A percentile compares a stretch with the other conserved stretches of the same genome.
Evolutionary conservation across 1,140 invertebrate genomes (phyloP).

Genomic region (Drosophila sulfurigaster): DNA sequence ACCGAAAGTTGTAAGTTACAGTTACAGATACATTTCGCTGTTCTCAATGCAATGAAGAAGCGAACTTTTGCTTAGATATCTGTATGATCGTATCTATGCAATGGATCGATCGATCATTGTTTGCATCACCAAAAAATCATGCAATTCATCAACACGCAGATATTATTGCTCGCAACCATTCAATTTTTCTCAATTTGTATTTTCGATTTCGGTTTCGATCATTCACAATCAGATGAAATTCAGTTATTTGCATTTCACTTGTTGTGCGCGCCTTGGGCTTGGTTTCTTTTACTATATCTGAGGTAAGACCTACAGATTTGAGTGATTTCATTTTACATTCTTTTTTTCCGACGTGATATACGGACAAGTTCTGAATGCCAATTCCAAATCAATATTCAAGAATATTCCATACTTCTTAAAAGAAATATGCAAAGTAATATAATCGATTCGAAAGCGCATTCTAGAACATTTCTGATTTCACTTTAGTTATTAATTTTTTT

Average conservation of each 20-base stretch:
- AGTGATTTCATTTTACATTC: conserved; percentile 25
- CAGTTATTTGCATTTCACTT: conserved; percentile 55
- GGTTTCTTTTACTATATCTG: conserved; percentile 38
- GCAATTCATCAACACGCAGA: conserved; percentile 85
- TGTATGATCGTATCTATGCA: conserved; percentile 35
- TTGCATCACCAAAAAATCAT: conserved; percentile 84
- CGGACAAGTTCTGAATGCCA: conserved; percentile 2
- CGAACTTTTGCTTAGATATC: conserved; percentile 65
- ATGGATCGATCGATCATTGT: conserved; percentile 81
- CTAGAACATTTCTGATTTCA: neutral
- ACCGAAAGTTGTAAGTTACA: conserved; percentile 62
- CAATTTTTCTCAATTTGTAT: conserved; percentile 55
- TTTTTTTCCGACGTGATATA: conserved; percentile 18
- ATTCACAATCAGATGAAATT: conserved; percentile 52
- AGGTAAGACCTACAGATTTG: conserved; percentile 9
- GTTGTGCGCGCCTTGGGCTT: conserved; percentile 68
- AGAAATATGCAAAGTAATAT: neutral
- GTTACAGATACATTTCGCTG: conserved; percentile 59
- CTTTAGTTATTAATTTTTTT: conserved; percentile 30
- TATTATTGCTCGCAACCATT: conserved; percentile 85
- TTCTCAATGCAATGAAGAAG: conserved; percentile 80
- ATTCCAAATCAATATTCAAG: conserved; percentile 13
- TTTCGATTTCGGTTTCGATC: conserved; percentile 49
- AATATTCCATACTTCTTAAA: neutral
- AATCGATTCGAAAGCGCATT: neutral